A percentile compares a stretch with the other conserved stretches of the same genome.
Evolutionary conservation across 2,797 vertebrate species (phyloP).

Genomic region (Lagorchestes hirsutus): DNA sequence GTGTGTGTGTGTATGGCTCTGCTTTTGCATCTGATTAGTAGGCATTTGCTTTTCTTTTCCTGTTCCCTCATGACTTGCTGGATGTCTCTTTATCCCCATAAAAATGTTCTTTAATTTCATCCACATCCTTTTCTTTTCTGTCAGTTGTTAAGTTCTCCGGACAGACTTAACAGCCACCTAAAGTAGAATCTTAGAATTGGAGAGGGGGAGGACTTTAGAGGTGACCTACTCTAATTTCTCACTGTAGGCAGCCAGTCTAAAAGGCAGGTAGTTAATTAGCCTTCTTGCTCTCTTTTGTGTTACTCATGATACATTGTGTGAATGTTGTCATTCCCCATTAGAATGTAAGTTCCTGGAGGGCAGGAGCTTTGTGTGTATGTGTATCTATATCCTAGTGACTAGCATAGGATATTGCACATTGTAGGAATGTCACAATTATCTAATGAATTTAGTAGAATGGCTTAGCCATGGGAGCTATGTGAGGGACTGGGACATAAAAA

Average conservation of each 20-base stretch:
- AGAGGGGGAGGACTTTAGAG: background rate
- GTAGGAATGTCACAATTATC: background rate
- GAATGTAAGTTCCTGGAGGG: background rate
- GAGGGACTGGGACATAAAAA: rapidly evolving
- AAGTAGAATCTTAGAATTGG: background rate
- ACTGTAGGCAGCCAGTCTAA: background rate
- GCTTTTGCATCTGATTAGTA: too few species aligned
- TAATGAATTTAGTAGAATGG: background rate
- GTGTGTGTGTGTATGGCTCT: too few species aligned
- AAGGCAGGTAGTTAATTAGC: background rate
- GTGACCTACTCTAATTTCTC: background rate
- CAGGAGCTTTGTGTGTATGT: background rate
- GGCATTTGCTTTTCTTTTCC: too few species aligned
- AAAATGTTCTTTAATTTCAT: background rate
- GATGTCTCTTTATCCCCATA: background rate
- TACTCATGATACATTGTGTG: background rate
- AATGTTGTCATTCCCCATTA: background rate
- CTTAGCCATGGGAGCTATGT: background rate
- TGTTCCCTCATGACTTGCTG: background rate
- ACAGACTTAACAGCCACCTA: background rate
- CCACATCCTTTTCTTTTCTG: background rate
- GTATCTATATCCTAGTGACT: background rate
- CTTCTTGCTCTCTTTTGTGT: background rate
- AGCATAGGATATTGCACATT: background rate
- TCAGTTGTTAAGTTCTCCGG: background rate